Percentiles rank a stretch among this genome's conserved stretches.
phyloP scores from a whole-genome alignment of 2,113 vertebrate genomes.

The Pelecanoides urinatrix region DNA sequence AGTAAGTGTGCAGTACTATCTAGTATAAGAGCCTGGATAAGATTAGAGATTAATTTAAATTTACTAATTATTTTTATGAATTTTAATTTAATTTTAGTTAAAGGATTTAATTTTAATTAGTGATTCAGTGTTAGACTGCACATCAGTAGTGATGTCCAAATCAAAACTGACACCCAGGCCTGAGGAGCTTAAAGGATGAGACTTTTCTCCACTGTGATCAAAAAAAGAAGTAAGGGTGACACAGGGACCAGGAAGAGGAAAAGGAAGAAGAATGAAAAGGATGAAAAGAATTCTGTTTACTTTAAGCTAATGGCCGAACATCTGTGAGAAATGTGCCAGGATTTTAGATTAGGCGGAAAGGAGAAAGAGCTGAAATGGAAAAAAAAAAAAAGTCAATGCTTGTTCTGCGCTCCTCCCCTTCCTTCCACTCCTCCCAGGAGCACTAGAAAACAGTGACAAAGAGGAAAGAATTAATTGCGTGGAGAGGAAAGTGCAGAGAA shows the following conservation, averaged over 20 bases:
- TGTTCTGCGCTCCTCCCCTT: slow-evolving; percentile 24
- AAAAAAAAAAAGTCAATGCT: neutral
- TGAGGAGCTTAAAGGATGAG: neutral
- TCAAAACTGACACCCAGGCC: neutral
- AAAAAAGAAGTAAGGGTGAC: neutral
- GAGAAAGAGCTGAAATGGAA: neutral
- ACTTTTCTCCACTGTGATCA: neutral
- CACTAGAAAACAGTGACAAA: neutral
- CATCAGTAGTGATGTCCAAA: neutral
- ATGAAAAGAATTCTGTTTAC: slow-evolving; percentile 11
- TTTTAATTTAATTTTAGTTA: neutral
- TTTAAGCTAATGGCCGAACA: neutral
- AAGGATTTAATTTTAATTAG: neutral
- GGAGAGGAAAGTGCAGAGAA: neutral
- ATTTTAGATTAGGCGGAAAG: neutral
- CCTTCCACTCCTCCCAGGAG: neutral
- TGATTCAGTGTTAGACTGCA: neutral
- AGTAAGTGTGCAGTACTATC: neutral
- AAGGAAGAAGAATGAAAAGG: neutral
- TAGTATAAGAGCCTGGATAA: neutral
- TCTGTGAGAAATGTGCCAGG: neutral
- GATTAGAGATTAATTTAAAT: neutral
- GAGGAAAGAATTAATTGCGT: neutral
- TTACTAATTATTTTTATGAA: neutral
- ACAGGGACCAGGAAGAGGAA: neutral